A percentile compares a stretch with the other conserved stretches of the same genome.
These are phyloP conservation scores for Drosophila setifemur DNA, from an alignment of 1,140 invertebrate species.

Conservation along the genomic window DNA sequence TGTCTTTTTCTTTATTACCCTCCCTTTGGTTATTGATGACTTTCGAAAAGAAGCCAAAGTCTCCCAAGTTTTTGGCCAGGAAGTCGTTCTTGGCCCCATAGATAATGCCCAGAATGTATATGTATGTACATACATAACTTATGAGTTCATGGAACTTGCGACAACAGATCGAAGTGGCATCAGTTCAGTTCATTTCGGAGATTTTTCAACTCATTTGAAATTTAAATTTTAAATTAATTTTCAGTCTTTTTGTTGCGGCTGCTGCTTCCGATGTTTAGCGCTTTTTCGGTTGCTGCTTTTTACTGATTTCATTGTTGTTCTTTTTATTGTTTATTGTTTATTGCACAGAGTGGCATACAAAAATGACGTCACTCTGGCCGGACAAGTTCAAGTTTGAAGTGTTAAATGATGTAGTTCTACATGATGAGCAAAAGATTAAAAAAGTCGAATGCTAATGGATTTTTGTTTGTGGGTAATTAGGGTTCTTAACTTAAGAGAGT, in stretches of 20 bases:
- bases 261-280: constrained; percentile 45
- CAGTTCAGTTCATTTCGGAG: constrained; percentile 4
- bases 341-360: constrained; percentile 53
- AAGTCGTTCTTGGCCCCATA: constrained; percentile 27
- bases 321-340: constrained; percentile 65
- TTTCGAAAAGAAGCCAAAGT: constrained; percentile 36
- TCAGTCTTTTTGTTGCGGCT: constrained; percentile 27
- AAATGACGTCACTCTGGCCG: constrained; percentile 51
- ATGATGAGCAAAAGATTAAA: constrained; percentile 43
- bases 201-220: constrained; percentile 37
- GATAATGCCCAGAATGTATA: constrained; percentile 15
- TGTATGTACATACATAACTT: constrained; percentile 18
- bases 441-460: constrained; percentile 6
- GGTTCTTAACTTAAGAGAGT: not conserved
- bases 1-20: constrained; percentile 26
- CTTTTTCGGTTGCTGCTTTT: constrained; percentile 62
- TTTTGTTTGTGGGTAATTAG: not conserved
- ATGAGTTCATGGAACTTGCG: constrained; percentile 39
- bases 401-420: constrained; percentile 49
- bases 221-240: constrained; percentile 63
- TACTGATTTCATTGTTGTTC: constrained; percentile 70
- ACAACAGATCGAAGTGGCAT: constrained; percentile 14
- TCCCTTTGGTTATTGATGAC: constrained; percentile 48
- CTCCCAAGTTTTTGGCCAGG: constrained; percentile 30
- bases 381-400: constrained; percentile 69